Base-by-base conservation (phyloP, 2,888 invertebrate species). In the Leucophenga montana region DNA sequence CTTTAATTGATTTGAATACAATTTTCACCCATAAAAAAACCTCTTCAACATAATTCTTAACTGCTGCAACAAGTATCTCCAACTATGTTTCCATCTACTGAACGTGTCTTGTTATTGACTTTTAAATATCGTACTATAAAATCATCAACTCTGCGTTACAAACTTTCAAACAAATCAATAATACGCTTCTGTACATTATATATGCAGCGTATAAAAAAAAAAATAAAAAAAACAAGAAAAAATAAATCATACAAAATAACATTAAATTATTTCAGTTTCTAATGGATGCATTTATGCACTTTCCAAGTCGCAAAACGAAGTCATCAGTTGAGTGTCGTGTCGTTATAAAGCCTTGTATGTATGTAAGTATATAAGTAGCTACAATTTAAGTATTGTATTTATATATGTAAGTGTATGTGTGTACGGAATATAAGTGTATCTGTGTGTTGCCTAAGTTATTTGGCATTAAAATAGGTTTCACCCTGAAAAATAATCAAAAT, bases 301-400 rank as follows among this genome's bases (percentile, higher is more conserved):
- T 61, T 22, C 27, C 16, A 44, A 44, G 61, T 33, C 27, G 22
- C 44, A 33, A n/a, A 6, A 14, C 22, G 3, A 59, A 59, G 59
- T 27, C 20, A n/a, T 59, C 20, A 53, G 73, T 73, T 67, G 48
- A 69, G 69, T 67, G 46, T 54, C 61, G 22, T 65, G 64, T 54
- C 50, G 16, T 14, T 59, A 64, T n/a, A n/a, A 8, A 11, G 50
- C 16, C 50, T n/a, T 50, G 50, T n/a, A 16, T n/a, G n/a, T n/a
- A n/a, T n/a, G n/a, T n/a, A n/a, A n/a, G 50, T n/a, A 27, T 39
- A 39, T 39, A 39, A 39, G 39, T 39, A 39, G 11, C 39, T 50
- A 18, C 16, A 50, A 50, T 50, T 4, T 46, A n/a, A 14, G 46
- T 46, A 46, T 13, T 64, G 57, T 70, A 67, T 62, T 50, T 9